phyloP scores from a whole-genome alignment of 2,888 invertebrate genomes.

The Halictus quadricinctus region DNA sequence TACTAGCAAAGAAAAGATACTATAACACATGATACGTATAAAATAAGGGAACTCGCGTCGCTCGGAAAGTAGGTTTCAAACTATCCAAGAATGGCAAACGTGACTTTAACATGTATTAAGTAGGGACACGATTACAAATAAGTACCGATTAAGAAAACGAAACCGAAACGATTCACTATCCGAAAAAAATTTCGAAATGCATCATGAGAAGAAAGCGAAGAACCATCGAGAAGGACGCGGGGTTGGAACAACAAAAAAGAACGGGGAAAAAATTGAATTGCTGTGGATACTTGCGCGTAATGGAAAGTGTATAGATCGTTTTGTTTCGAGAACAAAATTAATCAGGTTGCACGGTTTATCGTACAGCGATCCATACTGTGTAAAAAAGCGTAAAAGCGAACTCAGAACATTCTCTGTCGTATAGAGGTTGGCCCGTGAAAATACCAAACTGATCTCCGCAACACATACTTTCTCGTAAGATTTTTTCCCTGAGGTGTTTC shows the following conservation, averaged over 20 bases:
- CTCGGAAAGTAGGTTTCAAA: constrained; percentile 1
- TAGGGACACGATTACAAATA: background rate
- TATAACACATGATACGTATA: constrained; percentile 1
- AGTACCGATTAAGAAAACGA: background rate
- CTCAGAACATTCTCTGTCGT: constrained; percentile 25
- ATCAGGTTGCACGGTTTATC: constrained; percentile 9
- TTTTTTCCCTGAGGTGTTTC: constrained; percentile 18
- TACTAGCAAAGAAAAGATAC: background rate
- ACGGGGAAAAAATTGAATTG: background rate
- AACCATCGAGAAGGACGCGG: background rate
- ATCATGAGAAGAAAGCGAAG: background rate
- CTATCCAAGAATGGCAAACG: background rate
- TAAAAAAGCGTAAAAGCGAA: constrained; percentile 17
- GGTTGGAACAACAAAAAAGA: background rate
- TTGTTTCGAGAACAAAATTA: background rate
- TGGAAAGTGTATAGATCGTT: background rate
- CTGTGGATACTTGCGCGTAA: background rate
- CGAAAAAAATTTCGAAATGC: background rate
- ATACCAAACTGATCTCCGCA: constrained; percentile 26
- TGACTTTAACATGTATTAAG: constrained; percentile 8
- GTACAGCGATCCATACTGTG: background rate
- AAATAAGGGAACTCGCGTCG: constrained; percentile 1
- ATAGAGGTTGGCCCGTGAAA: constrained; percentile 32
- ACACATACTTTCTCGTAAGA: constrained; percentile 16
- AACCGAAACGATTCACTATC: background rate